Percentiles rank a stretch among this genome's conserved stretches.
These are phyloP conservation scores for Hypanus sabinus DNA, from an alignment of 2,113 vertebrate genomes.

Conservation along the genomic window DNA sequence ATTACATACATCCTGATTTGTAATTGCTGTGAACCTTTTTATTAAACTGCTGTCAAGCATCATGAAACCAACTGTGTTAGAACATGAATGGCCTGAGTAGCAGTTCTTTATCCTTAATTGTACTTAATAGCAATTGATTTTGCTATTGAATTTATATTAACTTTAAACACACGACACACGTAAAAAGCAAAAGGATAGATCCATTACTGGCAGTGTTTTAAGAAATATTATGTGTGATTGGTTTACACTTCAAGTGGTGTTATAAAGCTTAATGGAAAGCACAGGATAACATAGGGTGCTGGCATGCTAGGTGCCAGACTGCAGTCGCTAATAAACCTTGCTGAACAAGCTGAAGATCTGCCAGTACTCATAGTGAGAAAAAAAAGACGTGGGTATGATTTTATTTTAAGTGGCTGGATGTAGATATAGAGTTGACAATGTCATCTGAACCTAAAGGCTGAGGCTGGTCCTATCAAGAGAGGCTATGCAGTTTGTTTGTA, in stretches of 20 bases:
- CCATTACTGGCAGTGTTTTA: not conserved
- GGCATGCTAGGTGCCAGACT: not conserved
- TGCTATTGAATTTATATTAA: constrained; percentile 25
- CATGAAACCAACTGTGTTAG: not conserved
- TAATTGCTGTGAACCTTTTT: not conserved
- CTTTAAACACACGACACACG: constrained; percentile 14
- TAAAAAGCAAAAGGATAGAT: not conserved
- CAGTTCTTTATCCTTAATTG: constrained; percentile 14
- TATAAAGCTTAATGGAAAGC: not conserved
- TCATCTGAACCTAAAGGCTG: too few relatives aligned
- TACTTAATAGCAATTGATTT: constrained; percentile 27
- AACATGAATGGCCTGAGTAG: not conserved
- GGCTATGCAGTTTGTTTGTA: too few relatives aligned
- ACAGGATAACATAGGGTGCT: not conserved
- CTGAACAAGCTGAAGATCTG: not conserved
- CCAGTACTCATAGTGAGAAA: not conserved
- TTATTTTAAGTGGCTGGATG: not conserved
- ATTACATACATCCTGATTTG: not conserved
- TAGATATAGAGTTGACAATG: not conserved
- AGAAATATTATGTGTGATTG: not conserved
- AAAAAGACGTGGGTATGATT: not conserved
- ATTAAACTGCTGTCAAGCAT: constrained; percentile 10
- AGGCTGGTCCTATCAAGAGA: not conserved
- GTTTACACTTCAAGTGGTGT: not conserved
- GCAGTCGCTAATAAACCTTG: not conserved